Conservation (phyloP, 2,888 invertebrate genomes). For the Brassicogethes aeneus region DNA sequence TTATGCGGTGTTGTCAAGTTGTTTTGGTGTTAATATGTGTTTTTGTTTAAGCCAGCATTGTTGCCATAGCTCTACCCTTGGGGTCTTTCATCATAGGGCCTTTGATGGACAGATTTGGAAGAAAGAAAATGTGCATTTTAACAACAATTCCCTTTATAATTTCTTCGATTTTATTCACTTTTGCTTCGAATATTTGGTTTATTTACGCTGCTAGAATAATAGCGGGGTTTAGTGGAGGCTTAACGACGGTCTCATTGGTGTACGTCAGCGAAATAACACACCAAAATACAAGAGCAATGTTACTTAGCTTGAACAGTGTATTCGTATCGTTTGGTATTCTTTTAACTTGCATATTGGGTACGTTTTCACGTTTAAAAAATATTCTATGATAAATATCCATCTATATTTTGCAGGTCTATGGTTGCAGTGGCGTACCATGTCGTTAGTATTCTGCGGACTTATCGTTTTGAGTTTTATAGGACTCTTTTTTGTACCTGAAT, state of each 20-base stretch:
- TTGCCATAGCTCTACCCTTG: constrained; percentile 45
- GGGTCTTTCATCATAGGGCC: constrained; percentile 47
- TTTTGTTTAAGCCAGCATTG: constrained; percentile 44
- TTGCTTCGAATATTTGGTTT: constrained; percentile 38
- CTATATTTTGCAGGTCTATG: too few relatives aligned
- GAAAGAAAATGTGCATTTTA: constrained; percentile 41
- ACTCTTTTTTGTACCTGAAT: constrained; percentile 45
- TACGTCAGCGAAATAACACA: constrained; percentile 52
- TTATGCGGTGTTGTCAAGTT: background rate
- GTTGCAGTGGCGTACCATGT: constrained; percentile 44
- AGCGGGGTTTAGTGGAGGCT: constrained; percentile 46
- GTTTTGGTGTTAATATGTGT: background rate
- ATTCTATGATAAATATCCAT: too few relatives aligned
- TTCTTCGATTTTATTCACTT: constrained; percentile 43
- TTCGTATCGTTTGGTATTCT: constrained; percentile 51
- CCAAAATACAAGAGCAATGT: constrained; percentile 45
- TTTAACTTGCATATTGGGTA: constrained; percentile 44
- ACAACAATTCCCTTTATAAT: constrained; percentile 42
- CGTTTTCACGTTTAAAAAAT: constrained; percentile 4
- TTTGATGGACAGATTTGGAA: constrained; percentile 48
- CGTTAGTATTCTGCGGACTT: constrained; percentile 39
- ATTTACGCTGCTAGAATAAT: constrained; percentile 45
- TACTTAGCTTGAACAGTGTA: constrained; percentile 48
- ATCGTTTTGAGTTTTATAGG: constrained; percentile 33
- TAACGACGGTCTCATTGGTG: constrained; percentile 46